Conservation (phyloP, 2,888 invertebrate genomes). For the Drosophila mayaguana region DNA sequence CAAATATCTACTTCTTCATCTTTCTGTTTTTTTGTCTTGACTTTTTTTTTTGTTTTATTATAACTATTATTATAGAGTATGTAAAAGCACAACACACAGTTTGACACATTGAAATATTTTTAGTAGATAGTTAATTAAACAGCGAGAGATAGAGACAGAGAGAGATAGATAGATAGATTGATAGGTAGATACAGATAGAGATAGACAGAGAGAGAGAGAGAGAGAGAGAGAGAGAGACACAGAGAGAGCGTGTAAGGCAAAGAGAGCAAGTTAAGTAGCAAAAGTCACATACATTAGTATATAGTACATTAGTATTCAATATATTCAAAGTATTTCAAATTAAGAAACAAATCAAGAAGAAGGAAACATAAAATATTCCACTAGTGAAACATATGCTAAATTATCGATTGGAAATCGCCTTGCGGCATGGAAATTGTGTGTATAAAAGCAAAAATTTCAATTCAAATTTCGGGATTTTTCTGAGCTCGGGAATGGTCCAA, state of each 20-base stretch:
- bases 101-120: conserved; percentile 76
- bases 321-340: conserved; percentile 24
- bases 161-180: conserved; percentile 7
- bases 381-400: conserved; percentile 51
- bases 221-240: not conserved
- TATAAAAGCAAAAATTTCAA: conserved; percentile 21
- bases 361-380: conserved; percentile 37
- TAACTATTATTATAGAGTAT: conserved; percentile 43
- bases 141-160: conserved; percentile 37
- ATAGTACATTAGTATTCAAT: conserved; percentile 32
- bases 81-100: conserved; percentile 81
- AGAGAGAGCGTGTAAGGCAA: conserved; percentile 47
- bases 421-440: conserved; percentile 23
- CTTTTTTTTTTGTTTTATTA: conserved; percentile 49
- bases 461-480: conserved; percentile 29
- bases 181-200: not conserved
- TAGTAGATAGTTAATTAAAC: conserved; percentile 49
- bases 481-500: conserved; percentile 58
- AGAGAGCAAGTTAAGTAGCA: conserved; percentile 51
- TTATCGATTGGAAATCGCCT: conserved; percentile 18
- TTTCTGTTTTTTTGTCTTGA: conserved; percentile 44
- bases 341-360: conserved; percentile 14
- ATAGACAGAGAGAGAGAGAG: conserved; percentile 13
- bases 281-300: conserved; percentile 48
- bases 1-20: conserved; percentile 27